Base-by-base conservation (phyloP, 1,140 invertebrate species). In the Pentalonia nigronervosa region DNA sequence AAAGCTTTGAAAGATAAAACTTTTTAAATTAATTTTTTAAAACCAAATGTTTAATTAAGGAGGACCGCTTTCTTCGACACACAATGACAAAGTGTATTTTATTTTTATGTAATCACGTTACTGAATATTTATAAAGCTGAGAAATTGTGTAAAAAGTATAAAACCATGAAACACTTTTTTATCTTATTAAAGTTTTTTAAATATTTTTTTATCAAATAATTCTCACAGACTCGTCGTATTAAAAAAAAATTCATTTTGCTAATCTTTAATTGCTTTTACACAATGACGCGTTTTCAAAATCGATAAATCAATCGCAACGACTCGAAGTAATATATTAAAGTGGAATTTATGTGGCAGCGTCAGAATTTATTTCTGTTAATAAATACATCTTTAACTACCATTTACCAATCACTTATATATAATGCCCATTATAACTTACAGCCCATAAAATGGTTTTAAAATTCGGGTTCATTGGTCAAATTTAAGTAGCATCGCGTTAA, bases 21-120 rank as follows among this genome's bases (percentile, higher is more conserved):
- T 86, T 86, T 86, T 45, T 45, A 86, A 86, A 86, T 86, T 86
- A 86, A 30, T 86, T 86, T 86, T 86, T 86, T 47, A 25, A 86
- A 45, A 86, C 41, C 36, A 86, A 86, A 45, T 86, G 41, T 47
- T 86, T 86, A 86, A 86, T 86, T 86, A 86, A 86, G 83, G 25
- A 11, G 25, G 41, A 84, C 36, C 41, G 41, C 36, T 86, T 86
- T 86, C 23, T 86, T 86, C 83, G 41, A 47, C 83, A 86, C 83
- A 86, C 25, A 45, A 45, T 45, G 41, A 86, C 41, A 86, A 86
- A 86, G 41, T 45, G 14, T 45, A 47, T 25, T 86, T 25, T 86
- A 25, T 86, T 86, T 86, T 86, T 86, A 45, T 30, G 41, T 86
- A 45, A 86, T 86, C 41, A 14, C 41, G 23, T 86, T 45, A 50